Conservation (phyloP, 37 sponge, comb jelly and placozoan species). For the Sycon ciliatum region DNA sequence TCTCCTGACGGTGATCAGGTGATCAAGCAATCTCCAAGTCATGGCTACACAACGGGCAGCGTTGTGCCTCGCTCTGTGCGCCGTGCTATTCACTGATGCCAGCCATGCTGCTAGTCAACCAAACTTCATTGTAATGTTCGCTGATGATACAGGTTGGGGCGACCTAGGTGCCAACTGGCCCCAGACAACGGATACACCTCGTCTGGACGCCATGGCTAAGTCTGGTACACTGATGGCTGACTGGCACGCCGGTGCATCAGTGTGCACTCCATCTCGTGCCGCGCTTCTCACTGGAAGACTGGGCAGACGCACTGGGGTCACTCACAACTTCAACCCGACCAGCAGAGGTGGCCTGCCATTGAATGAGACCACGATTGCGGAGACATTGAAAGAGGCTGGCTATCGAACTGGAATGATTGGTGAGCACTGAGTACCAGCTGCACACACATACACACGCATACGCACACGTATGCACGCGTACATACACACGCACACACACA, state of each 20-base stretch:
- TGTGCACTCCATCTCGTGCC: constrained; percentile 19
- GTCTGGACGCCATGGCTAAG: neutral
- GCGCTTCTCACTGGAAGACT: constrained; percentile 13
- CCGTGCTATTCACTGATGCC: too few relatives aligned
- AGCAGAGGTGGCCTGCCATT: neutral
- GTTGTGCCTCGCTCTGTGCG: too few relatives aligned
- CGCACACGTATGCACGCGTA: too few relatives aligned
- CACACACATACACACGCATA: too few relatives aligned
- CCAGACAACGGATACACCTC: neutral
- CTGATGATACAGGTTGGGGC: constrained; percentile 6
- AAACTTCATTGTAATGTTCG: neutral
- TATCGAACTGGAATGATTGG: constrained; percentile 15
- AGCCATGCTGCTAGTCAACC: too few relatives aligned
- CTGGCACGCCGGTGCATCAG: constrained; percentile 6
- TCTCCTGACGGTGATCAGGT: too few relatives aligned
- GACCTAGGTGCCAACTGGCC: constrained; percentile 1
- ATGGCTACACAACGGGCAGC: too few relatives aligned
- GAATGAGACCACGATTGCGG: constrained; percentile 5
- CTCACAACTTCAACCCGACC: neutral
- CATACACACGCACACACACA: too few relatives aligned
- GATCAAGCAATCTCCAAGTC: too few relatives aligned
- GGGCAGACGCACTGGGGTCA: constrained; percentile 1
- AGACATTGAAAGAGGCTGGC: neutral
- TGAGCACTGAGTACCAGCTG: too few relatives aligned
- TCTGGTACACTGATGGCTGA: neutral